phyloP scores from a whole-genome alignment of 2,888 invertebrate genomes.

The Lithosia quadra region DNA sequence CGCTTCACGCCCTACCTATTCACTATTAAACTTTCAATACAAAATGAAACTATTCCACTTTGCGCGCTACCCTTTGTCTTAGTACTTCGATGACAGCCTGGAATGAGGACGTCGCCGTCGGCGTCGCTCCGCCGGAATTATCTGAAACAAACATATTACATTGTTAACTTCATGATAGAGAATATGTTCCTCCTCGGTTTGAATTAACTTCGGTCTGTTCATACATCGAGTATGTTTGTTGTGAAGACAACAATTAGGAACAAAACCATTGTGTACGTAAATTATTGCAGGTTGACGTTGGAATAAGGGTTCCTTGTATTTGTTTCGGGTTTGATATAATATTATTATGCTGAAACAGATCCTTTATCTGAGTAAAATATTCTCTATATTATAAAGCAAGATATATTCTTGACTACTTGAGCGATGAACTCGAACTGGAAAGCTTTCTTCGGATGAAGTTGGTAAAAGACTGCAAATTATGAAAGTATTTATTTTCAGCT shows the following conservation, averaged over 20 bases:
- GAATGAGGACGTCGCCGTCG: slow-evolving; percentile 53
- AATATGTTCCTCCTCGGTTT: slow-evolving; percentile 29
- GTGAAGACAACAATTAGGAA: slow-evolving; percentile 5
- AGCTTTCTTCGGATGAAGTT: background rate
- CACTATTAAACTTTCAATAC: slow-evolving; percentile 63
- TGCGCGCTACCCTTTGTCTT: slow-evolving; percentile 55
- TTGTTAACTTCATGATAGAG: slow-evolving; percentile 47
- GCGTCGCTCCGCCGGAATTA: slow-evolving; percentile 49
- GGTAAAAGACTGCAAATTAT: too few species aligned
- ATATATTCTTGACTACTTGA: background rate
- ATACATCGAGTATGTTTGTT: slow-evolving; percentile 7
- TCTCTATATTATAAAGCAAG: background rate
- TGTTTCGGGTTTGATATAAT: background rate
- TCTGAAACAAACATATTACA: slow-evolving; percentile 71
- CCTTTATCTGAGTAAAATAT: background rate
- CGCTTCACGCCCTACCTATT: slow-evolving; percentile 55
- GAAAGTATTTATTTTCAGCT: too few species aligned
- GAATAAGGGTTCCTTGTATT: background rate
- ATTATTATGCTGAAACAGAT: background rate
- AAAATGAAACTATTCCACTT: slow-evolving; percentile 71
- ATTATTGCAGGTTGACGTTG: background rate
- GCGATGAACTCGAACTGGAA: background rate
- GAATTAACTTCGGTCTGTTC: slow-evolving; percentile 31
- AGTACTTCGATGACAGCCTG: slow-evolving; percentile 46
- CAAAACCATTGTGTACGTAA: slow-evolving; percentile 4